phyloP scores from a whole-genome alignment of 1,140 invertebrate genomes.

The Cydia splendana region DNA sequence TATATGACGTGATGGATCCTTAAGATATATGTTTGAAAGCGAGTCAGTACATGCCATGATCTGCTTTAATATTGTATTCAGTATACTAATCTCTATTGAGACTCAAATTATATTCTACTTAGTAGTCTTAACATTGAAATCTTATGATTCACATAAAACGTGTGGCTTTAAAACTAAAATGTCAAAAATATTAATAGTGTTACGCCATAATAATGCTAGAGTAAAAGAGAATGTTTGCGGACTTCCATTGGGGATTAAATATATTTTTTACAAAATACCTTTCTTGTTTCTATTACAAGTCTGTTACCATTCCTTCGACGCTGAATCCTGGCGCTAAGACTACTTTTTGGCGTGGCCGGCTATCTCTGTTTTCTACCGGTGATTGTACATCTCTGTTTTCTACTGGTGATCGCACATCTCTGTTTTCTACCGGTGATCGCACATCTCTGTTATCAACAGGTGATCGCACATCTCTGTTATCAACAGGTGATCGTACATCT shows the following conservation, averaged over 20 bases:
- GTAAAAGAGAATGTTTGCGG: constrained; percentile 56
- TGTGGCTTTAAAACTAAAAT: constrained; percentile 70
- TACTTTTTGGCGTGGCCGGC: constrained; percentile 61
- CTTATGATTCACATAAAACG: constrained; percentile 70
- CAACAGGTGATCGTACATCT: constrained; percentile 40
- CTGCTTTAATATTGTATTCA: constrained; percentile 60
- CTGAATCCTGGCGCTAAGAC: constrained; percentile 84
- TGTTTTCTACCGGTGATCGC: constrained; percentile 46
- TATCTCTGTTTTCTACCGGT: constrained; percentile 49
- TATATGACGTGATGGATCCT: constrained; percentile 35
- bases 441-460: constrained; percentile 39
- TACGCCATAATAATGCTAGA: constrained; percentile 53
- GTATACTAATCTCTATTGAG: constrained; percentile 72
- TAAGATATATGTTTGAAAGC: constrained; percentile 43
- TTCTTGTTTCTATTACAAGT: constrained; percentile 80
- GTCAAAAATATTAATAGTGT: constrained; percentile 59
- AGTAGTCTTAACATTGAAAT: constrained; percentile 53
- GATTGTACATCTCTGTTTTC: not conserved
- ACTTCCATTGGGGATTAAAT: constrained; percentile 71
- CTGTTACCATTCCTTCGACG: constrained; percentile 84
- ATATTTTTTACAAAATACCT: constrained; percentile 70
- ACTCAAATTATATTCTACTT: constrained; percentile 56
- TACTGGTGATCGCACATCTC: constrained; percentile 42
- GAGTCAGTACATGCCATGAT: constrained; percentile 48
- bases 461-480: not conserved